Evolutionary conservation across 1,140 invertebrate species (phyloP), one percentile per base, ranked within the genome.

Genomic region (Drosophila nikananu): DNA sequence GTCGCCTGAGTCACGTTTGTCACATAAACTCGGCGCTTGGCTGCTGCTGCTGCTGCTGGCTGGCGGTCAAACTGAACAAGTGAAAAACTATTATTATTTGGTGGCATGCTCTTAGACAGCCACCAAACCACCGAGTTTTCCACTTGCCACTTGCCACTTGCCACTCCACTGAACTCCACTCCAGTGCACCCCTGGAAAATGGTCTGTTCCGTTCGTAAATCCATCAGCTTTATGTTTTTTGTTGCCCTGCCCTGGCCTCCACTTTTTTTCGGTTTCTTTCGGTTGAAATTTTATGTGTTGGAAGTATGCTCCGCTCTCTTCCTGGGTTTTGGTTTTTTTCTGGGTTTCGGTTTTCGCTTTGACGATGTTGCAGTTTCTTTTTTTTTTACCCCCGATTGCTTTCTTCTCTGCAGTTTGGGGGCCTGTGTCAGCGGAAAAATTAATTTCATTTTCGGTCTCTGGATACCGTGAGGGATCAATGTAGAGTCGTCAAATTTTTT

Each of bases 31-130:
- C 84, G 63, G 73, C 77, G 84, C 81, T 84, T 80, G 81, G 57
- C 80, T 81, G 84, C 52, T 55, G 12, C 51, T 54, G 52, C 77
- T 81, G 8, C 30, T 25, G 23, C 23, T 25, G 23, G 84, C 75
- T 68, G 70, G 77, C 86, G 84, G 86, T 89, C 83, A 87, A 77
- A 89, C 73, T 87, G 84, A 83, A 84, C 84, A 90, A 89, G 84
- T 89, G 84, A 89, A 84, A 83, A 89, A 89, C 84, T 89, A 89
- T 90, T 89, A 90, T 90, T 89, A 89, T 84, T 89, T 89, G 86
- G 86, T 87, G 74, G 68, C 83, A 83, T 66, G 63, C 76, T 77
- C 66, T 71, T 79, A 79, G 60, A 49, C 37, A 52, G 48, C 66
- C 30, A 51, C 62, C 41, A 60, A 60, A 54, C 61, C 58, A 62